Evolutionary conservation across 2,888 invertebrate species (phyloP), one percentile per base, ranked within the genome.

Genomic region (Eupithecia inturbata): DNA sequence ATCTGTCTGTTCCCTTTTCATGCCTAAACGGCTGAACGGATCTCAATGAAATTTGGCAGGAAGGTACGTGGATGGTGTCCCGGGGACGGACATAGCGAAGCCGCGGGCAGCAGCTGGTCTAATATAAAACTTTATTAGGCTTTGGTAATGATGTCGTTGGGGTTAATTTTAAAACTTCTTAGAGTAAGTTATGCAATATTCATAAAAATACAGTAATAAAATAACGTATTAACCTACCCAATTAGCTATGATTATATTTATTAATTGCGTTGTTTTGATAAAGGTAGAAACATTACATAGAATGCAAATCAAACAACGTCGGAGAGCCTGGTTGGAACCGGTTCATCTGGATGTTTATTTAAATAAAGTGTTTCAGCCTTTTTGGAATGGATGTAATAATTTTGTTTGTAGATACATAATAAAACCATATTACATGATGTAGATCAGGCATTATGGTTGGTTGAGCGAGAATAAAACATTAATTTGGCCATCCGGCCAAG

Each of bases 231-330:
- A 10, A 53, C 1, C 57, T 57, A 53, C 53, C 53, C 53, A 53
- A 53, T 57, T 14, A 57, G 26, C 26, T 14, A 57, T 57, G 14
- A 39, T 57, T 57, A 22, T 53, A 57, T 57, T 57, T 57, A 26
- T 57, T 57, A 26, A 57, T 57, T 26, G 57, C 62, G 9, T 62
- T 62, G 60, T 62, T 62, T 62, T 31, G 28, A 19, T 53, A 53
- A 2, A 53, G 22, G 22, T 57, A 57, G 57, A 57, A 12, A 53
- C 53, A 53, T 53, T 12, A 12, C 3, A 53, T 12, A 22, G 53
- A 57, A 22, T 57, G 26, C 57, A 26, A 57, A 57, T 57, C 12
- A 57, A 57, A 57, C 57, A 14, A 14, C 57, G 26, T 22, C 57
- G 22, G 4, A 12, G 22, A 22, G 26, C 57, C 57, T 26, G 14